Evolutionary conservation across 2,888 invertebrate species (phyloP), one percentile per base, ranked within the genome.

Genomic region (Luffia ferchaultella): DNA sequence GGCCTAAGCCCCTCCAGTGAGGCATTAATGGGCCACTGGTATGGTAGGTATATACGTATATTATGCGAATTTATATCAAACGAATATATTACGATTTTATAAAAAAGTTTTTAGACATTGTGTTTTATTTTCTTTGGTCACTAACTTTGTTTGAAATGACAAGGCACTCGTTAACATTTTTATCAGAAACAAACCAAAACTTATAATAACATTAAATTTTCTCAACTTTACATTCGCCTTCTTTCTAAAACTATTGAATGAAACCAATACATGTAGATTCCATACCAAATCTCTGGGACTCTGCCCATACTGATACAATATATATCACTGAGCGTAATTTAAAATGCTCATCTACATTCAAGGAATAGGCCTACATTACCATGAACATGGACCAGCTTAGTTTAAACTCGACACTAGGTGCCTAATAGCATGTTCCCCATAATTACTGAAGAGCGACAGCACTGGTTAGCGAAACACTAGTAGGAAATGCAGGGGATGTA

Each of bases 311-410:
- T 57, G 53, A 64, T 68, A 66, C 64, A 69, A 70, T 70, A 73
- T 74, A 70, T 73, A 70, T 68, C 68, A 67, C 58, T 58, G 57
- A 20, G 54, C 61, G 63, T 61, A 61, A 62, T 62, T 63, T 52
- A 20, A 62, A 69, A 58, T 61, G 62, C 64, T 61, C 67, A 69
- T 72, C 67, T 65, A 65, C 68, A 73, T 72, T 70, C 71, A 73
- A 70, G 74, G 71, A 67, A 68, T 43, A 69, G 62, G 64, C 64
- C 65, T 62, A 70, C 70, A 78, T 77, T 78, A 76, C 70, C 76
- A 76, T 76, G 74, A 73, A 74, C 73, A 74, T 57, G 66, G 67
- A 60, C 65, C 65, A 63, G 67, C 70, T 73, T 76, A 70, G 69
- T 74, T 75, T 71, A 64, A 64, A 66, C 59, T 63, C 69, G 63